Percentiles rank a stretch among this genome's conserved stretches.
These are phyloP conservation scores for Trachymyrmex septentrionalis DNA, from an alignment of 1,140 invertebrate species.

Conservation along the genomic window DNA sequence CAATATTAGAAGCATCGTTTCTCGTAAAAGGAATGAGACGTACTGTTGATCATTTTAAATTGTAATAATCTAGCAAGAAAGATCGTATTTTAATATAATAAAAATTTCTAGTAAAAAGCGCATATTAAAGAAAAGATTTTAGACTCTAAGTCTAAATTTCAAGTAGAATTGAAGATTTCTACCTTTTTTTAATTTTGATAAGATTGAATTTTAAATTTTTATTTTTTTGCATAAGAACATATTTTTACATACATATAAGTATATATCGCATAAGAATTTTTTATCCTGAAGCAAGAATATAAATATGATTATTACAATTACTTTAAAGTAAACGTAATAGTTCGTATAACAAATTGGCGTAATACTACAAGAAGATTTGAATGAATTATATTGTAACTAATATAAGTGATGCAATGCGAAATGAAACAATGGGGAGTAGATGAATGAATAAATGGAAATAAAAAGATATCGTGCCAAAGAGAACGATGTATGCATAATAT, in stretches of 20 bases:
- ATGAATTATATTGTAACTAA: neutral
- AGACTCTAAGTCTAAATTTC: neutral
- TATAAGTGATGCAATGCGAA: neutral
- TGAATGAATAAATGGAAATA: constrained; percentile 24
- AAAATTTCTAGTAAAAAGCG: neutral
- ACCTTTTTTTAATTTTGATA: neutral
- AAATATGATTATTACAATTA: too few relatives aligned
- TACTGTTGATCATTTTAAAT: neutral
- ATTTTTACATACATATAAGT: too few relatives aligned
- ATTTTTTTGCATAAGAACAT: too few relatives aligned
- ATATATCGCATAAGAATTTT: too few relatives aligned
- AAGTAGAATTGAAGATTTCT: neutral
- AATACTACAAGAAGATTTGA: constrained; percentile 18
- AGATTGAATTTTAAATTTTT: too few relatives aligned
- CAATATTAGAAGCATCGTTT: neutral
- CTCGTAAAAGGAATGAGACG: neutral
- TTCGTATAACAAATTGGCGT: neutral
- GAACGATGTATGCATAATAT: constrained; percentile 72
- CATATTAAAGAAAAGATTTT: neutral
- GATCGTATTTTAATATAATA: neutral
- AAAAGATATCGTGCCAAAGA: constrained; percentile 24
- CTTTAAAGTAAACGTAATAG: neutral
- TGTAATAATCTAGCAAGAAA: neutral
- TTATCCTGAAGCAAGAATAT: too few relatives aligned
- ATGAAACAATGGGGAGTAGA: constrained; percentile 16